Evolutionary conservation across 2,797 vertebrate genomes (phyloP), one percentile per base, ranked within the genome.

Genomic region (Moxostoma hubbsi): DNA sequence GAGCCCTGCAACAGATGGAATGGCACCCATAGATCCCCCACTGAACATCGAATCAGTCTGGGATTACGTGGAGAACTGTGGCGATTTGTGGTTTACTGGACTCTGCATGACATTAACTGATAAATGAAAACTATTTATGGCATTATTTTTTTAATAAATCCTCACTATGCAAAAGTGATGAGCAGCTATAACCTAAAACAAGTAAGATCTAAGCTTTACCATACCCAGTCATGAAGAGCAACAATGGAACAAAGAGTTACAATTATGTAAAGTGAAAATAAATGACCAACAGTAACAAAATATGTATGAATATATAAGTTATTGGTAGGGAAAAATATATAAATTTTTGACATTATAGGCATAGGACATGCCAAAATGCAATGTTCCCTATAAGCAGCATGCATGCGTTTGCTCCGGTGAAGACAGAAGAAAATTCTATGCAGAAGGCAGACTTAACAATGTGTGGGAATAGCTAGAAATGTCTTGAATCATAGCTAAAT

Each of bases 271-370:
- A 24, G 24, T 24, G 24, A 24, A 72, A 47, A 47, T 58, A n/a
- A 46, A n/a, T 15, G 47, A 18, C 15, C 69, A 58, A 18, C 53
- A 16, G 68, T 71, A 54, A 46, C 43, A 58, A 72, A 72, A 47
- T 47, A 72, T 72, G 69, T 9, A 58, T 7, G 12, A 13, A 15
- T 47, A 47, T 10, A 72, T 72, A 10, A 24, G 24, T 24, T 24
- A 24, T 24, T 24, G 24, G 24, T 24, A 24, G 24, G 24, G 24
- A 47, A 15, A 58, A 58, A 72, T 18, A 9, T 10, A 58, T 54
- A 36, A 12, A 18, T 72, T 47, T 72, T 47, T 58, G 10, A 58
- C 45, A 58, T 1, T 9, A 72, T 57, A 46, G 45, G 9, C n/a
- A n/a, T 24, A 3, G 24, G 1, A 24, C 24, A 24, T 24, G 24